Percentiles rank a stretch among this genome's conserved stretches.
These are phyloP conservation scores for Melanargia galathea DNA, from an alignment of 2,888 invertebrate species.

Conservation along the genomic window DNA sequence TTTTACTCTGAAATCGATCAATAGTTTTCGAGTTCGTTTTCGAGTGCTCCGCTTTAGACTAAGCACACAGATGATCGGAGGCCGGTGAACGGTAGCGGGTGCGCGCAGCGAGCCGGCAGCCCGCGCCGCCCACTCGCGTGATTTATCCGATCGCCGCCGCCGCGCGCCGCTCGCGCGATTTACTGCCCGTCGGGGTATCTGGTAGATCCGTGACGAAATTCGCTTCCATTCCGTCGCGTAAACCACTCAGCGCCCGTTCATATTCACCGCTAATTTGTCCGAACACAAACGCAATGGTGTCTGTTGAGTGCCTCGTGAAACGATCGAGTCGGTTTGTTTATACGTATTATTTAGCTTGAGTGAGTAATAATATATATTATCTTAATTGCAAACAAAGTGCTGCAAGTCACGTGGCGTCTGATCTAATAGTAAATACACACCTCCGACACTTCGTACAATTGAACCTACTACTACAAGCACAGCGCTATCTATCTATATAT, in stretches of 20 bases:
- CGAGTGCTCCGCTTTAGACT: no score
- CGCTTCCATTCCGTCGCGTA: conserved; percentile 46
- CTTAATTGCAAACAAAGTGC: no score
- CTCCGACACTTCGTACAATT: no score
- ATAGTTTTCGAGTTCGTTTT: no score
- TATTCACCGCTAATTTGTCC: conserved; percentile 56
- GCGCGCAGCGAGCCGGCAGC: conserved; percentile 61
- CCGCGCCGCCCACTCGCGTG: conserved; percentile 70
- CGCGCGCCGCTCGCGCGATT: conserved; percentile 51
- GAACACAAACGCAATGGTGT: conserved; percentile 23
- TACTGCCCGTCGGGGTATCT: conserved; percentile 73
- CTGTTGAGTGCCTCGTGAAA: conserved; percentile 21
- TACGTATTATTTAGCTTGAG: not conserved
- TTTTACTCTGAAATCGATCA: no score
- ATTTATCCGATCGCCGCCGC: conserved; percentile 68
- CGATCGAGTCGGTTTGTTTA: conserved; percentile 7
- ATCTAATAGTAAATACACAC: no score
- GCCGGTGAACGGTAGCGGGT: conserved; percentile 80
- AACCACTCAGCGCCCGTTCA: conserved; percentile 48
- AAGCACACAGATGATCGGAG: conserved; percentile 78
- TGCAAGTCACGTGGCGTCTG: no score
- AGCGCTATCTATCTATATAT: no score
- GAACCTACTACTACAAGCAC: no score
- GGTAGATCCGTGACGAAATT: conserved; percentile 65
- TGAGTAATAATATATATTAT: not conserved